Evolutionary conservation across 2,888 invertebrate species (phyloP).

Genomic region (Lasius platythorax): DNA sequence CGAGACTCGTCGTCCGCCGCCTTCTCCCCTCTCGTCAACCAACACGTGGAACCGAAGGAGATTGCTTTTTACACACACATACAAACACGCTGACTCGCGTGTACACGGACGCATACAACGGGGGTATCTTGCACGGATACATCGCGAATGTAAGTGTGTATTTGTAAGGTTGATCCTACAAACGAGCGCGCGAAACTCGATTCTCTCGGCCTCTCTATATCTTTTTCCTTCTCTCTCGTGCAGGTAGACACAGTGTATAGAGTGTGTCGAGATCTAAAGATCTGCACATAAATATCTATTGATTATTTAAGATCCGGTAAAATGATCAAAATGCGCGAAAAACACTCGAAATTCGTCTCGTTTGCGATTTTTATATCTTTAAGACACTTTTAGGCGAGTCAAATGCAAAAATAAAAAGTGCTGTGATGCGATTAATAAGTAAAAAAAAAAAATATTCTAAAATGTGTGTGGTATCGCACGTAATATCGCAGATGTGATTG

Average conservation of each 20-base stretch:
- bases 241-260: slow-evolving; percentile 60
- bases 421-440: background rate
- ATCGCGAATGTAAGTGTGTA: slow-evolving; percentile 42
- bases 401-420: background rate
- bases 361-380: background rate
- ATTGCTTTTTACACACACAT: slow-evolving; percentile 63
- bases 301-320: background rate
- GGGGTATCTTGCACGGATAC: slow-evolving; percentile 64
- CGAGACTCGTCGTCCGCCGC: slow-evolving; percentile 70
- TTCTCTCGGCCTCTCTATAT: slow-evolving; percentile 3
- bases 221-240: slow-evolving; percentile 27
- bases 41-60: slow-evolving; percentile 47
- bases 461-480: background rate
- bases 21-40: slow-evolving; percentile 57
- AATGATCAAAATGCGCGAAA: background rate
- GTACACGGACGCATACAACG: slow-evolving; percentile 47
- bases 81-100: slow-evolving; percentile 40
- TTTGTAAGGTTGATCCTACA: slow-evolving; percentile 32
- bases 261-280: slow-evolving; percentile 5
- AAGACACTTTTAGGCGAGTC: background rate
- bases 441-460: background rate
- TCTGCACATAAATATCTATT: background rate
- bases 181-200: slow-evolving; percentile 45
- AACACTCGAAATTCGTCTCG: background rate
- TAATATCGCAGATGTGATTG: background rate